Conservation (phyloP, 2,888 invertebrate genomes). For the Cheilosia pagana region DNA sequence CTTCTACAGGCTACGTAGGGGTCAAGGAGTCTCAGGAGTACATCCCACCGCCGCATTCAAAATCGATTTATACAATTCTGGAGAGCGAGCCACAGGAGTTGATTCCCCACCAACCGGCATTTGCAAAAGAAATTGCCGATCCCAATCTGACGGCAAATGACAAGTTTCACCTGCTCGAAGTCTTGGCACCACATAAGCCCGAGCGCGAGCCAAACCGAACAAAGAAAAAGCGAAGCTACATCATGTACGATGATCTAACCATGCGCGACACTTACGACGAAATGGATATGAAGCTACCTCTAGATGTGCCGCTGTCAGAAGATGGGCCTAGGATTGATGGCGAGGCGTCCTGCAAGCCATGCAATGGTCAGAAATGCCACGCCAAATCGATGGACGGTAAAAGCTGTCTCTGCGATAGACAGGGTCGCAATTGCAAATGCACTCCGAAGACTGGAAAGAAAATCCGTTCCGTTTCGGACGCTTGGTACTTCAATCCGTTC, state of each 20-base stretch:
- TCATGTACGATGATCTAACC: conserved; percentile 75
- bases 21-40: neutral
- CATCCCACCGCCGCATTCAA: neutral
- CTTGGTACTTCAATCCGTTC: conserved; percentile 75
- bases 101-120: conserved; percentile 61
- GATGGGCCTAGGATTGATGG: conserved; percentile 44
- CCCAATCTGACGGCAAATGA: conserved; percentile 70
- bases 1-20: conserved; percentile 24
- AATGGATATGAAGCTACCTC: conserved; percentile 7
- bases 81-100: conserved; percentile 40
- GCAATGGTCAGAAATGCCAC: conserved; percentile 35
- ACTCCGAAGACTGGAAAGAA: conserved; percentile 10
- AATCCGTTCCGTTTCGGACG: conserved; percentile 74
- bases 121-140: conserved; percentile 66
- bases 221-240: conserved; percentile 57
- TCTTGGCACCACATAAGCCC: conserved; percentile 52
- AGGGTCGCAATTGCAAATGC: conserved; percentile 45
- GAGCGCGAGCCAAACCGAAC: neutral
- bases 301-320: conserved; percentile 43
- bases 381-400: neutral
- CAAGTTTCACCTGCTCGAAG: conserved; percentile 73
- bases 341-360: neutral
- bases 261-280: conserved; percentile 71
- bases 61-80: conserved; percentile 28
- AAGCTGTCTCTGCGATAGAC: conserved; percentile 36